Evolutionary conservation across 2,797 vertebrate species (phyloP).

Genomic region (Premnoplex brunnescens): DNA sequence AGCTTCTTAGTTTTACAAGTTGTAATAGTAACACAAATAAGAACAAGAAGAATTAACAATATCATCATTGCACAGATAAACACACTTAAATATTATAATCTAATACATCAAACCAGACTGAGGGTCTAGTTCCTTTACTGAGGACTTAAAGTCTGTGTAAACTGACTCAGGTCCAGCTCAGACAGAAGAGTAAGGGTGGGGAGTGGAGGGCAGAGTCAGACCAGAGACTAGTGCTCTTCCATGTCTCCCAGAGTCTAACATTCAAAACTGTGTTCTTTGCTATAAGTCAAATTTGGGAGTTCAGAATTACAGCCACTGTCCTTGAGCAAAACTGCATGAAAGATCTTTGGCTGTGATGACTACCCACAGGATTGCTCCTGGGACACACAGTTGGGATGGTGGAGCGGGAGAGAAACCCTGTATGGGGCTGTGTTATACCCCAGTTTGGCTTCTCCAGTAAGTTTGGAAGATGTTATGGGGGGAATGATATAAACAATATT

Average conservation of each 20-base stretch:
- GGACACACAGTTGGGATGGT: neutral
- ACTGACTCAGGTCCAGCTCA: neutral
- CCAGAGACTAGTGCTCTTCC: neutral
- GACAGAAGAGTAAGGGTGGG: neutral
- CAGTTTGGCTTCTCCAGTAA: neutral
- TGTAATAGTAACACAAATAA: neutral
- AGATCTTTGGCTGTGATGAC: neutral
- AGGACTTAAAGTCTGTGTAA: neutral
- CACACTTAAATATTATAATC: neutral
- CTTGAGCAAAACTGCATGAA: neutral
- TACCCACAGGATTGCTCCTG: neutral
- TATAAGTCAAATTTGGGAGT: neutral
- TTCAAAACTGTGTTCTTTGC: neutral
- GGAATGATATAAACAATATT: neutral
- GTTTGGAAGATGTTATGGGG: neutral
- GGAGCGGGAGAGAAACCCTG: neutral
- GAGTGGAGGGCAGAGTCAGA: neutral
- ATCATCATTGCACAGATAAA: neutral
- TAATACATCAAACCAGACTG: neutral
- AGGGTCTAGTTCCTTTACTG: neutral
- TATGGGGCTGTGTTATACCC: neutral
- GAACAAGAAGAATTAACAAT: neutral
- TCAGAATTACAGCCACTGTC: neutral
- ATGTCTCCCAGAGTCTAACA: neutral
- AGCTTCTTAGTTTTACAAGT: neutral